Conservation (phyloP, 2,797 vertebrate species). For the Muraenolepis orangiensis region DNA sequence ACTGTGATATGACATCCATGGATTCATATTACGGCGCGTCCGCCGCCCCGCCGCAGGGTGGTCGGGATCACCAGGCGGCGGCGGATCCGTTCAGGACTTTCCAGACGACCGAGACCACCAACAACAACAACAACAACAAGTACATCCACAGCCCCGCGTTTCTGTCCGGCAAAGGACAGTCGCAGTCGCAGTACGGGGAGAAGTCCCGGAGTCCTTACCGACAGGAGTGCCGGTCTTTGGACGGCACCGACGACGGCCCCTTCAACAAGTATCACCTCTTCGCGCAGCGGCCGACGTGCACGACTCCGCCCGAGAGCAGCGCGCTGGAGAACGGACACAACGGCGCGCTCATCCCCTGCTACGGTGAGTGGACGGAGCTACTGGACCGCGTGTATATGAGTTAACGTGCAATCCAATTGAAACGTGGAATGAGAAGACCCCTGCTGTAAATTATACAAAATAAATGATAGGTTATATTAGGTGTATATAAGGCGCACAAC, state of each 20-base stretch:
- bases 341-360: slow-evolving; percentile 85
- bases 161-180: slow-evolving; percentile 81
- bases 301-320: slow-evolving; percentile 84
- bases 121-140: no score
- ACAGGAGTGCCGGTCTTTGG: slow-evolving; percentile 85
- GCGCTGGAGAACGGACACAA: slow-evolving; percentile 84
- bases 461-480: no score
- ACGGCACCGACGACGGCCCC: slow-evolving; percentile 79
- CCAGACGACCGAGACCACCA: slow-evolving; percentile 77
- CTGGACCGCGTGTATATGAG: background rate
- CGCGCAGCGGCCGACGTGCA: slow-evolving; percentile 83
- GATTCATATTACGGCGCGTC: slow-evolving; percentile 92
- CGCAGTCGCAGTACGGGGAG: slow-evolving; percentile 73
- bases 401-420: background rate
- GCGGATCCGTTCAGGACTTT: slow-evolving; percentile 87
- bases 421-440: background rate
- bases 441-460: background rate
- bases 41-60: slow-evolving; percentile 65
- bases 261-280: slow-evolving; percentile 92
- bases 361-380: slow-evolving; percentile 88
- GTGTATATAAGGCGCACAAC: no score
- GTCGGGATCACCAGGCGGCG: no score
- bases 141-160: slow-evolving; percentile 90
- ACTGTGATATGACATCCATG: slow-evolving; percentile 94
- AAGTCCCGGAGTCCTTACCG: slow-evolving; percentile 84